phyloP scores from a whole-genome alignment of 2,888 invertebrate species.

The Ctenicera cuprea region DNA sequence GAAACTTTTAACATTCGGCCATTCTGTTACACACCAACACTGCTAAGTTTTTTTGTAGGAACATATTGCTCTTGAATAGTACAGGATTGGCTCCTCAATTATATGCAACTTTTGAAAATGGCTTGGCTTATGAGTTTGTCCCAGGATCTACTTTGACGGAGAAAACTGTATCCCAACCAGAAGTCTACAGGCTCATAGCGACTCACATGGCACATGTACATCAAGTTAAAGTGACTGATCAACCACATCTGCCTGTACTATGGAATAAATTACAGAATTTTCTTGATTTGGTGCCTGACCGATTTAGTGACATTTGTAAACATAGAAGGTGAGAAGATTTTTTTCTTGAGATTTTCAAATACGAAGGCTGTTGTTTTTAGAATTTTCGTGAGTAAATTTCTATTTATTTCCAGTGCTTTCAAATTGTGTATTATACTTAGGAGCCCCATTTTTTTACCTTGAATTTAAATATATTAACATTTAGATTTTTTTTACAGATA shows the following conservation, averaged over 20 bases:
- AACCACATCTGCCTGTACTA: constrained; percentile 75
- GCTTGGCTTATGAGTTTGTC: constrained; percentile 91
- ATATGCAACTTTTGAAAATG: constrained; percentile 95
- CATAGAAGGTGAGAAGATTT: constrained; percentile 79
- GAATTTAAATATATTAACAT: neutral
- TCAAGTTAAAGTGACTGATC: constrained; percentile 73
- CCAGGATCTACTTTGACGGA: constrained; percentile 87
- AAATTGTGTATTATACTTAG: neutral
- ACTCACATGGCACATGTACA: constrained; percentile 90
- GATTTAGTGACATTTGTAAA: constrained; percentile 79
- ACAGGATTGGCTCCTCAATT: constrained; percentile 89
- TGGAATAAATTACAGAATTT: constrained; percentile 88
- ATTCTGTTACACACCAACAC: neutral
- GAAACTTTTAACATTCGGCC: neutral
- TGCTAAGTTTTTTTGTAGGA: constrained; percentile 64
- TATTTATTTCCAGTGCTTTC: too few relatives aligned
- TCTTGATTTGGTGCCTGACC: constrained; percentile 82
- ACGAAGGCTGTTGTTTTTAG: too few relatives aligned
- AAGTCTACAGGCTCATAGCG: constrained; percentile 86
- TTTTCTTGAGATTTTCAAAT: neutral
- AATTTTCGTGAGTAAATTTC: too few relatives aligned
- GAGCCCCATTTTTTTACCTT: too few relatives aligned
- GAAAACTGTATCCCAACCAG: constrained; percentile 78
- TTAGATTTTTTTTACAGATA: constrained; percentile 75
- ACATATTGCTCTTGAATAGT: constrained; percentile 79